Evolutionary conservation across 2,113 vertebrate species (phyloP).

Genomic region (Hassar affinis): DNA sequence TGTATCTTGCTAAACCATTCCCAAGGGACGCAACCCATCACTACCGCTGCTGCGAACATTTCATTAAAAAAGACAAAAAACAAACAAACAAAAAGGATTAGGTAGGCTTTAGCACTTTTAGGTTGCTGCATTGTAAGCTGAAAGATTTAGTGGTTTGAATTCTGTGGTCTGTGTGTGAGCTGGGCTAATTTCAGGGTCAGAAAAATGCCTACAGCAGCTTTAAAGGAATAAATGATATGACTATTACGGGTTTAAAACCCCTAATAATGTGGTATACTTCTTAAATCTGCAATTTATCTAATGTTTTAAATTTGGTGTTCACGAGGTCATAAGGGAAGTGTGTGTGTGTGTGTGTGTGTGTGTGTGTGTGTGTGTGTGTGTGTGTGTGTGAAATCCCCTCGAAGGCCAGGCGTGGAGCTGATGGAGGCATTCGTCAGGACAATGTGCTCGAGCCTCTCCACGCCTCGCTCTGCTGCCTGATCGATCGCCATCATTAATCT

Average conservation of each 20-base stretch:
- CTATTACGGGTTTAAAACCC: background rate
- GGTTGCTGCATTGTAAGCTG: background rate
- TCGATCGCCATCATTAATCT: constrained; percentile 67
- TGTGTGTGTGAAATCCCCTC: constrained; percentile 55
- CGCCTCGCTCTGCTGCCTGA: constrained; percentile 61
- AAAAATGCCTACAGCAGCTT: background rate
- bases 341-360: background rate
- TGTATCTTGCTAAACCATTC: background rate
- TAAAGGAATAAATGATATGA: background rate
- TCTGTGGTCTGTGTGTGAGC: background rate
- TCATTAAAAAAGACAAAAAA: background rate
- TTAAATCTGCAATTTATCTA: background rate
- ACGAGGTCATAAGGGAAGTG: background rate
- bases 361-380: constrained; percentile 1
- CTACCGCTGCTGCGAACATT: too few relatives aligned
- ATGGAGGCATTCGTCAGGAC: constrained; percentile 62
- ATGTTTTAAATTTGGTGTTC: background rate
- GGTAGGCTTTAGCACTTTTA: background rate
- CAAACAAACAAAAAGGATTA: too few relatives aligned
- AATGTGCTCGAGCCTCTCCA: constrained; percentile 69
- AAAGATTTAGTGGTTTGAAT: too few relatives aligned
- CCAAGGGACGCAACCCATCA: too few relatives aligned
- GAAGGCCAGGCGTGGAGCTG: constrained; percentile 54
- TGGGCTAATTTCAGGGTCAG: background rate
- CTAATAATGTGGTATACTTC: background rate